phyloP scores from a whole-genome alignment of 2,888 invertebrate genomes.

The Chaetogeoica ovagalla region DNA sequence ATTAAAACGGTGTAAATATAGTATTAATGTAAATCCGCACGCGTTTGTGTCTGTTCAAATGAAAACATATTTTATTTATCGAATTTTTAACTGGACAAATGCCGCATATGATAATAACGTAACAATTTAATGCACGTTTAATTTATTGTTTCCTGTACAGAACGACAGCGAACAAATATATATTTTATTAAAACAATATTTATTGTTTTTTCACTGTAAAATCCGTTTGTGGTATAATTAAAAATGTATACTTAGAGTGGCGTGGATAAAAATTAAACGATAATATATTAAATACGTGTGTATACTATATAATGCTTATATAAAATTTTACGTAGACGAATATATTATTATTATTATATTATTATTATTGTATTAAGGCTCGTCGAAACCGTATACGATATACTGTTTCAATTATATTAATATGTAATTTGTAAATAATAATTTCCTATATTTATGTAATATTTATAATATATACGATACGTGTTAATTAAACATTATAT shows the following conservation, averaged over 20 bases:
- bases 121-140: too few species aligned
- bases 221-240: neutral
- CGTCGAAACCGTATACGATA: constrained; percentile 6
- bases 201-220: constrained; percentile 13
- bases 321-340: neutral
- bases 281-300: neutral
- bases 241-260: neutral
- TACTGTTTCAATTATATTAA: neutral
- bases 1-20: too few species aligned
- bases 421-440: constrained; percentile 24
- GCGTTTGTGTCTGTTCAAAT: too few species aligned
- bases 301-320: neutral
- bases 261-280: neutral
- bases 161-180: neutral
- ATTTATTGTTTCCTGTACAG: too few species aligned
- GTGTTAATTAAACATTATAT: neutral
- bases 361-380: neutral
- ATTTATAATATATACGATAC: neutral
- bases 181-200: neutral
- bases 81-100: too few species aligned
- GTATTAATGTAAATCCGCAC: too few species aligned
- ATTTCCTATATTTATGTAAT: neutral
- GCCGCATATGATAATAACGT: too few species aligned
- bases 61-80: too few species aligned
- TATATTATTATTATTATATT: neutral